phyloP scores from a whole-genome alignment of 2,888 invertebrate species.

The Trichogramma evanescens region DNA sequence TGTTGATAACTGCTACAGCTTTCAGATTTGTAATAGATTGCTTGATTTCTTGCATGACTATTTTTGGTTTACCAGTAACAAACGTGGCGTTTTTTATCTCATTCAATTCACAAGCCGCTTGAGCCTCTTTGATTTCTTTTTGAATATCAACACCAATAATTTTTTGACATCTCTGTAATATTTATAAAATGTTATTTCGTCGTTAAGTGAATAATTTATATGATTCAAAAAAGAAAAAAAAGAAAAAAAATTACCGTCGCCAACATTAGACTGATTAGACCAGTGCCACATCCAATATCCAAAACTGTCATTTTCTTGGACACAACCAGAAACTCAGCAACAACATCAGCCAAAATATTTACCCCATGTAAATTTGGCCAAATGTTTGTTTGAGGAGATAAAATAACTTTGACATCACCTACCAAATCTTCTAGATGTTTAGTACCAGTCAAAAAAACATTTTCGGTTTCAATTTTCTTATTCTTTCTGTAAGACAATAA shows the following conservation, averaged over 20 bases:
- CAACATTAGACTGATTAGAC: conserved; percentile 41
- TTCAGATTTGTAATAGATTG: conserved; percentile 31
- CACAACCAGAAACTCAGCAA: conserved; percentile 36
- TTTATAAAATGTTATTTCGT: background rate
- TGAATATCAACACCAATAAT: conserved; percentile 42
- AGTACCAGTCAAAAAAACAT: conserved; percentile 40
- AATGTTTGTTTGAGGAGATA: conserved; percentile 44
- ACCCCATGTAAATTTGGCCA: conserved; percentile 42
- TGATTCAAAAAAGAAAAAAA: background rate
- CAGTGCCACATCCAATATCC: conserved; percentile 44
- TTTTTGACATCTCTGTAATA: conserved; percentile 39
- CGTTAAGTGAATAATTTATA: background rate
- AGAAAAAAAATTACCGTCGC: conserved; percentile 32
- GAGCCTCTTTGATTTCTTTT: conserved; percentile 44
- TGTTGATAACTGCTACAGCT: conserved; percentile 40
- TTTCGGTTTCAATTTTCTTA: conserved; percentile 33
- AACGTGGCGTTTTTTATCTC: conserved; percentile 42
- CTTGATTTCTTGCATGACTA: conserved; percentile 34
- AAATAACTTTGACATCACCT: conserved; percentile 39
- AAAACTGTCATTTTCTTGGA: conserved; percentile 34
- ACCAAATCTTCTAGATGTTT: conserved; percentile 43
- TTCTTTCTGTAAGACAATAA: conserved; percentile 27
- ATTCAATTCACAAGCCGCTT: conserved; percentile 41
- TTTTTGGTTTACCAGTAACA: conserved; percentile 37
- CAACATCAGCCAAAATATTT: conserved; percentile 37